Evolutionary conservation across 1,140 invertebrate genomes (phyloP).

Genomic region (Zaprionus ornatus): DNA sequence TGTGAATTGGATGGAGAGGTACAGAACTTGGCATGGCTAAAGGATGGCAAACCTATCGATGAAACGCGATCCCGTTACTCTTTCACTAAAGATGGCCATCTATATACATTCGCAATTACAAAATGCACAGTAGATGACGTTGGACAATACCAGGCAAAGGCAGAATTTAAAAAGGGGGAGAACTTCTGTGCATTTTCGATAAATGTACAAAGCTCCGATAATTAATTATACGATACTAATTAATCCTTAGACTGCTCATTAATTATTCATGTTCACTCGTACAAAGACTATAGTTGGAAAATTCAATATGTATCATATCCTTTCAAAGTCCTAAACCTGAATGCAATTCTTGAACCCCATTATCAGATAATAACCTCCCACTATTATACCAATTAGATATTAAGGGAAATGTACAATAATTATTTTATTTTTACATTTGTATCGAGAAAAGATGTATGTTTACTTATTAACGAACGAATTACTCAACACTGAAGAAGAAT

Average conservation of each 20-base stretch:
- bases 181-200: slow-evolving; percentile 93
- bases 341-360: neutral
- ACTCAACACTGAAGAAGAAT: neutral
- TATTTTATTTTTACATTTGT: slow-evolving; percentile 20
- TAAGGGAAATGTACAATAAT: slow-evolving; percentile 22
- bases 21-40: slow-evolving; percentile 91
- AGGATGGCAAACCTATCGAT: slow-evolving; percentile 94
- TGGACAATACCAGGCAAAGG: slow-evolving; percentile 95
- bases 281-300: neutral
- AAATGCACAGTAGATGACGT: slow-evolving; percentile 91
- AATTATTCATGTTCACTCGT: neutral
- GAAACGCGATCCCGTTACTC: slow-evolving; percentile 90
- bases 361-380: slow-evolving; percentile 1
- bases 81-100: slow-evolving; percentile 91
- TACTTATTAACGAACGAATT: neutral
- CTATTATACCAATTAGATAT: slow-evolving; percentile 11
- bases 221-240: neutral
- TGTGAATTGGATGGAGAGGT: slow-evolving; percentile 84
- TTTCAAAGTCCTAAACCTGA: neutral
- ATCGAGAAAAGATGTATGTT: neutral
- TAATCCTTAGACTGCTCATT: neutral
- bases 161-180: slow-evolving; percentile 93
- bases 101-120: slow-evolving; percentile 90
- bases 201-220: slow-evolving; percentile 86
- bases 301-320: neutral